Conservation (phyloP, 1,140 invertebrate genomes). For the Caerostris extrusa region DNA sequence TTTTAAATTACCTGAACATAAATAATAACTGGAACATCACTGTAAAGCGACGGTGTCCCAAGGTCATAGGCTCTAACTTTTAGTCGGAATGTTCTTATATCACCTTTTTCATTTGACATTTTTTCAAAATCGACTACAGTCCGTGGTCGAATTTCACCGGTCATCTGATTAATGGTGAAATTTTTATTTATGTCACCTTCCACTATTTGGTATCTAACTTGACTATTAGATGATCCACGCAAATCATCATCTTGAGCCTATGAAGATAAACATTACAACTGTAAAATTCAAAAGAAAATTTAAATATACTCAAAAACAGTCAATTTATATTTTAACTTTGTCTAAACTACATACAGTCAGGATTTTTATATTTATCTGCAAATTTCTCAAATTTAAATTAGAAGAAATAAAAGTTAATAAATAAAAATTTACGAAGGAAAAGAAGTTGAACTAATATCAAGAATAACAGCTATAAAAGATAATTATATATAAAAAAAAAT, state of each 20-base stretch:
- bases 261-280: background rate
- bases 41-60: constrained; percentile 88
- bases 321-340: too few relatives aligned
- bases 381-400: too few relatives aligned
- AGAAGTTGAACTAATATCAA: too few relatives aligned
- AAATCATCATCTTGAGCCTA: constrained; percentile 80
- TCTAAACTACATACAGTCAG: too few relatives aligned
- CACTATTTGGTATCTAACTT: constrained; percentile 91
- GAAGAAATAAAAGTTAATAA: too few relatives aligned
- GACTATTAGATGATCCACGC: constrained; percentile 91
- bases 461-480: too few relatives aligned
- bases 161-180: constrained; percentile 89
- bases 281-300: too few relatives aligned
- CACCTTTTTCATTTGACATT: constrained; percentile 83
- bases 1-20: constrained; percentile 84
- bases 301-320: too few relatives aligned
- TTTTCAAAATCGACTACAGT: constrained; percentile 90
- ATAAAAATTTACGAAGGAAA: too few relatives aligned
- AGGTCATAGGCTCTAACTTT: constrained; percentile 90
- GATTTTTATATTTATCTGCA: too few relatives aligned
- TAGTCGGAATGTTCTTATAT: constrained; percentile 88
- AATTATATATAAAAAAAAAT: too few relatives aligned
- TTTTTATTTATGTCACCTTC: constrained; percentile 87
- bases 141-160: constrained; percentile 87
- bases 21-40: constrained; percentile 88